A percentile compares a stretch with the other conserved stretches of the same genome.
Conservation (phyloP, 2,113 vertebrate genomes). For the Platichthys stellatus region DNA sequence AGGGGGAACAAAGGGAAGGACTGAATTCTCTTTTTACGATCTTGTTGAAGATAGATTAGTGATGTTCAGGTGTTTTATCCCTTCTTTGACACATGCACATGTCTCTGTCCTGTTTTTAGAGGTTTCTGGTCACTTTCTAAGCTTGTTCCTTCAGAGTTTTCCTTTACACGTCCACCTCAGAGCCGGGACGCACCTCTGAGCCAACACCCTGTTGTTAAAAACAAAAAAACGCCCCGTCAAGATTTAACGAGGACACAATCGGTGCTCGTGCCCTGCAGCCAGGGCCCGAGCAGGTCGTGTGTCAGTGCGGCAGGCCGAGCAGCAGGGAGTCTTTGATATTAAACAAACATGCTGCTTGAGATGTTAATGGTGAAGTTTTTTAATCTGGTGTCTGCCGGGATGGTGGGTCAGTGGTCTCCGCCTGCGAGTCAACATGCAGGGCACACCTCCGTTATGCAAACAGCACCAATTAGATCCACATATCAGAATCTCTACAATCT, state of each 20-base stretch:
- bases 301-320: conserved; percentile 19
- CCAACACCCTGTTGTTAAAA: conserved; percentile 40
- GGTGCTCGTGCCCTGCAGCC: background rate
- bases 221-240: conserved; percentile 22
- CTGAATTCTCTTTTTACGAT: background rate
- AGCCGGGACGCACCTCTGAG: conserved; percentile 4
- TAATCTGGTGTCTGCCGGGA: conserved; percentile 3
- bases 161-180: background rate
- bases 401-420: background rate
- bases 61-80: too few relatives aligned
- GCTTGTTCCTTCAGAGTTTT: background rate
- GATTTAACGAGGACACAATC: conserved; percentile 22
- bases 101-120: too few relatives aligned
- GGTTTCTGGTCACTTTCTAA: background rate
- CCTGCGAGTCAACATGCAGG: too few relatives aligned
- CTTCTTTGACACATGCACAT: too few relatives aligned
- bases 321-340: conserved; percentile 47
- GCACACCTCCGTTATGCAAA: conserved; percentile 7
- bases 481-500: background rate
- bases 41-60: too few relatives aligned
- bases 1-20: background rate
- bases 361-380: conserved; percentile 62
- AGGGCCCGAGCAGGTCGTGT: conserved; percentile 23
- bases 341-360: conserved; percentile 65
- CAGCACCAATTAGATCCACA: background rate